Evolutionary conservation across 53 echinoderm and acorn worm genomes (phyloP), one percentile per base, ranked within the genome.

Genomic region (Echinometra lucunter): DNA sequence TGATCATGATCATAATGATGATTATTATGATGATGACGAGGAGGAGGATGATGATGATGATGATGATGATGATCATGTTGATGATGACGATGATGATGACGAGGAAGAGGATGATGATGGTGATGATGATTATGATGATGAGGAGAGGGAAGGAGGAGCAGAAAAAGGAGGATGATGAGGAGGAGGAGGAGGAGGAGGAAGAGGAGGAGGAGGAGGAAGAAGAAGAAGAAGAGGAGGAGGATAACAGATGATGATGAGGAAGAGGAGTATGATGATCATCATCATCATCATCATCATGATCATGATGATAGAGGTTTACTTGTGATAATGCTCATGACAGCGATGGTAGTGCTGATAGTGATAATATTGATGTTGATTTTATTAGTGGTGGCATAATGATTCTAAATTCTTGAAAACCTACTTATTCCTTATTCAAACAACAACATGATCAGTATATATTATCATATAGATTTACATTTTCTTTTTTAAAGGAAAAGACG

Each of bases 41-140:
- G 58, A 8, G 58, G 9, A 89, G 45, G 45, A 18, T 85, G 89
- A 55, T 57, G 58, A 57, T 89, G 89, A 27, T 89, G 89, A 55
- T 58, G 60, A 11, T 30, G 89, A 89, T 89, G 58, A 8, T 89
- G 9, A 89, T 89, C 45, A 40, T 66, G 69, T 37, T 58, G 60
- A 37, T 90, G 66, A 63, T 90, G 66, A 35, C 35, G 66, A 90
- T 90, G 90, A 4, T 4, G 60, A 60, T 60, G 66, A 38, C 35
- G 34, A 63, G 35, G n/a, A n/a, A n/a, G n/a, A n/a, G n/a, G 66
- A 63, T 91, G 67, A 28, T 66, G 45, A 21, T 42, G 69, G 67
- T 91, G 91, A 91, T 91, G 91, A 17, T 18, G 40, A 66, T 66
- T 7, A 66, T 44, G 3, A 67, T 91, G 45, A 91, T 66, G 69